These are phyloP conservation scores for Apteryx mantelli DNA, from an alignment of 2,113 vertebrate species.

Conservation along the genomic window DNA sequence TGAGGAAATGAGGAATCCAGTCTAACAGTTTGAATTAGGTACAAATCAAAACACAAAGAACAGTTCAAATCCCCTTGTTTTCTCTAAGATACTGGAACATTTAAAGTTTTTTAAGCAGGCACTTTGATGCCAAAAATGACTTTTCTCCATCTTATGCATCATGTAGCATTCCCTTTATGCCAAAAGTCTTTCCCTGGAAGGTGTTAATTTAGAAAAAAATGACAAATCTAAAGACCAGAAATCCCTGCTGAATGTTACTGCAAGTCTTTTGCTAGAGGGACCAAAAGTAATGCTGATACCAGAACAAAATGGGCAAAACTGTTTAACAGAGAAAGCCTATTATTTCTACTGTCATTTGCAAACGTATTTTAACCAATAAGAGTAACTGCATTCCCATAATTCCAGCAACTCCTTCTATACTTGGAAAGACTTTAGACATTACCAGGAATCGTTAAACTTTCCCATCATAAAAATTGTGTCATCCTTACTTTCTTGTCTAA, in stretches of 20 bases:
- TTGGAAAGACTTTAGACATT: not conserved
- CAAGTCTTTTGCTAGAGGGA: not conserved
- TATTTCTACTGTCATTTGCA: not conserved
- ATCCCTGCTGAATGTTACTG: not conserved
- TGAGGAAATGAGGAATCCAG: not conserved
- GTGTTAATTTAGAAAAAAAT: not conserved
- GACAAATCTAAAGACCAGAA: not conserved
- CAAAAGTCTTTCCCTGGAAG: not conserved
- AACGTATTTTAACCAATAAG: not conserved
- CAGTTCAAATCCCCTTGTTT: not conserved
- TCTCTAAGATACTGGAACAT: not conserved
- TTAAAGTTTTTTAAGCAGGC: not conserved
- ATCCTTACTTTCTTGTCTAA: not conserved
- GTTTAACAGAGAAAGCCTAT: not conserved
- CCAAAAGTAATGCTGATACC: too few species aligned
- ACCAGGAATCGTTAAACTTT: not conserved
- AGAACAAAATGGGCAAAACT: not conserved
- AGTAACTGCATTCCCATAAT: not conserved
- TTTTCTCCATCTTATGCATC: not conserved
- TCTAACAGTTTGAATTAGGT: not conserved
- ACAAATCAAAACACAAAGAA: not conserved
- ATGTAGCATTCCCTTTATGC: too few species aligned
- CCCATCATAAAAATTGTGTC: not conserved
- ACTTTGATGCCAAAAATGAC: not conserved
- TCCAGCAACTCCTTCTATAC: not conserved